Evolutionary conservation across 2,797 vertebrate genomes (phyloP).

Genomic region (Helarctos malayanus): DNA sequence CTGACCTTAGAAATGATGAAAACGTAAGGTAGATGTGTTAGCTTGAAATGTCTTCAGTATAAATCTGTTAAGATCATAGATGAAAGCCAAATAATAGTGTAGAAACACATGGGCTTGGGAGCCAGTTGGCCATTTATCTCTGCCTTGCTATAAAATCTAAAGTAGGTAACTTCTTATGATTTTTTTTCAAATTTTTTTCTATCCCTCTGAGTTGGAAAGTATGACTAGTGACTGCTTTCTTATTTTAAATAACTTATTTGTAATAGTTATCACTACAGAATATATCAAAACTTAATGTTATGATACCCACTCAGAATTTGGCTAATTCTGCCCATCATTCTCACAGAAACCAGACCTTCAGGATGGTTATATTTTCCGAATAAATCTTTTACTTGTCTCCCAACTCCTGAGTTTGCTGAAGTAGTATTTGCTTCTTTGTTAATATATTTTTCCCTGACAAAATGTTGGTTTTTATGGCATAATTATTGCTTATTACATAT

Average conservation of each 20-base stretch:
- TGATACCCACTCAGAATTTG: neutral
- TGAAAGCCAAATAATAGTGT: neutral
- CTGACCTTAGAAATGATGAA: constrained; percentile 49
- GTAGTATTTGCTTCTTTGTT: neutral
- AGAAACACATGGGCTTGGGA: neutral
- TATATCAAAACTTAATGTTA: neutral
- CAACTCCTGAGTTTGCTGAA: neutral
- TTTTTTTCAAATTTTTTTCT: constrained; percentile 50
- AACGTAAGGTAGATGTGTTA: constrained; percentile 12
- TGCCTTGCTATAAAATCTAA: constrained; percentile 19
- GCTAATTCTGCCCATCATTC: neutral
- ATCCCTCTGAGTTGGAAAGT: constrained; percentile 42
- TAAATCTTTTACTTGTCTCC: neutral
- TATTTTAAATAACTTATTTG: constrained; percentile 48
- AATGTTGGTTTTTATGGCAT: neutral
- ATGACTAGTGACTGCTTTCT: neutral
- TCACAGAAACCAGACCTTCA: neutral
- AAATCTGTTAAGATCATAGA: neutral
- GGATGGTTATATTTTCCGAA: neutral
- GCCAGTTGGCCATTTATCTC: neutral
- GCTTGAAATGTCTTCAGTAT: neutral
- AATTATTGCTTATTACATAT: neutral
- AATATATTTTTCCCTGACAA: neutral
- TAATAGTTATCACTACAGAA: neutral
- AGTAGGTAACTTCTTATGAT: neutral